Percentiles rank a stretch among this genome's conserved stretches.
phyloP scores from a whole-genome alignment of 1,140 invertebrate species.

The Drosophila teissieri region DNA sequence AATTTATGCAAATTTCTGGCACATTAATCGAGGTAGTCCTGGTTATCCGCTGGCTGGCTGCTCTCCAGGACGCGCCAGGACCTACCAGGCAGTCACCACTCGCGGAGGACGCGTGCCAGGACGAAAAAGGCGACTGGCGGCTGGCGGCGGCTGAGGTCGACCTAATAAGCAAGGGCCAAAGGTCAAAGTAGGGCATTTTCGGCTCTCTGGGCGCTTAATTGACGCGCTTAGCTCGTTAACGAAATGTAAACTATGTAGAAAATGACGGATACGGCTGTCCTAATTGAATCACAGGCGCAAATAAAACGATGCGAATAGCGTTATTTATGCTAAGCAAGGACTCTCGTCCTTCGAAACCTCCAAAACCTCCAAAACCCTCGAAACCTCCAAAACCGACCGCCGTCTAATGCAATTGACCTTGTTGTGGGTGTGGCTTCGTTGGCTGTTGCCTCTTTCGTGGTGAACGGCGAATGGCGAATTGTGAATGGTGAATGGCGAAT shows the following conservation, averaged over 20 bases:
- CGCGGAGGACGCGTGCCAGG: conserved; percentile 36
- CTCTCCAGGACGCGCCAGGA: background rate
- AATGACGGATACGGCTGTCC: conserved; percentile 50
- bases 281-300: conserved; percentile 68
- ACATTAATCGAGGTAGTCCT: conserved; percentile 75
- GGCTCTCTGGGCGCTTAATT: conserved; percentile 67
- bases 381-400: background rate
- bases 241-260: conserved; percentile 74
- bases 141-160: conserved; percentile 5
- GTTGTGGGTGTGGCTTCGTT: conserved; percentile 6
- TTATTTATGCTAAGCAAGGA: conserved; percentile 52
- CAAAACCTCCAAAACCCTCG: background rate
- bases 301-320: conserved; percentile 20
- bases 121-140: conserved; percentile 64
- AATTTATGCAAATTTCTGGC: conserved; percentile 84
- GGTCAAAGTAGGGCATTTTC: conserved; percentile 64
- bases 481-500: too few species aligned
- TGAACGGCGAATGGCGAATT: background rate
- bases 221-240: conserved; percentile 81
- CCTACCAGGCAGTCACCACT: background rate
- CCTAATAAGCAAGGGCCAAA: conserved; percentile 56
- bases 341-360: background rate
- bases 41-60: background rate
- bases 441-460: background rate
- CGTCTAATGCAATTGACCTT: conserved; percentile 52